phyloP scores from a whole-genome alignment of 2,888 invertebrate species.

The Platycheirus rosarum region DNA sequence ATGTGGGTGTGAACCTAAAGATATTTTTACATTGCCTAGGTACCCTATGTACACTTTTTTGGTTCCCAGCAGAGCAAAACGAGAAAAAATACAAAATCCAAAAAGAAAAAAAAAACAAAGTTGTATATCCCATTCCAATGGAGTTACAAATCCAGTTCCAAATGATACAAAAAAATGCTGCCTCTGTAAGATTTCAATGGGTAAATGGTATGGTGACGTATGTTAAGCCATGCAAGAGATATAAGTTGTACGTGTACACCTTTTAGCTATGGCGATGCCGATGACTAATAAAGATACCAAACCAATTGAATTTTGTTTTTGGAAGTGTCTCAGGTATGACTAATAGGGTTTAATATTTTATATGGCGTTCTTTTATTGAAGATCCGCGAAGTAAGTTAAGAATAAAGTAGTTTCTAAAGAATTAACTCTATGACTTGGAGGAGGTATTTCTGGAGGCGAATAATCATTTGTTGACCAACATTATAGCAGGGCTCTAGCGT shows the following conservation, averaged over 20 bases:
- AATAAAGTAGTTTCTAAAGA: too few relatives aligned
- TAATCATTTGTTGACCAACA: too few relatives aligned
- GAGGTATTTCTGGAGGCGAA: too few relatives aligned
- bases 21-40: neutral
- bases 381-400: too few relatives aligned
- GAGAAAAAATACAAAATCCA: too few relatives aligned
- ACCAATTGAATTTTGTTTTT: constrained; percentile 32
- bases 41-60: constrained; percentile 3
- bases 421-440: too few relatives aligned
- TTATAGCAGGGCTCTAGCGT: too few relatives aligned
- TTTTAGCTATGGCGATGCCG: neutral
- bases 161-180: constrained; percentile 12
- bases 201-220: constrained; percentile 28
- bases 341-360: constrained; percentile 16
- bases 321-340: constrained; percentile 9
- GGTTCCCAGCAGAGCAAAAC: constrained; percentile 15
- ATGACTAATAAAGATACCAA: constrained; percentile 56
- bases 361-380: constrained; percentile 12
- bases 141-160: constrained; percentile 34
- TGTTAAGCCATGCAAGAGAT: constrained; percentile 15
- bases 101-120: neutral
- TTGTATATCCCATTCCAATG: constrained; percentile 32
- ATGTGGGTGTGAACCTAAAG: neutral
- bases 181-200: constrained; percentile 1
- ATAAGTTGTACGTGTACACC: too few relatives aligned